Conservation (phyloP, 1,140 invertebrate species). For the Saccostrea glomerata region DNA sequence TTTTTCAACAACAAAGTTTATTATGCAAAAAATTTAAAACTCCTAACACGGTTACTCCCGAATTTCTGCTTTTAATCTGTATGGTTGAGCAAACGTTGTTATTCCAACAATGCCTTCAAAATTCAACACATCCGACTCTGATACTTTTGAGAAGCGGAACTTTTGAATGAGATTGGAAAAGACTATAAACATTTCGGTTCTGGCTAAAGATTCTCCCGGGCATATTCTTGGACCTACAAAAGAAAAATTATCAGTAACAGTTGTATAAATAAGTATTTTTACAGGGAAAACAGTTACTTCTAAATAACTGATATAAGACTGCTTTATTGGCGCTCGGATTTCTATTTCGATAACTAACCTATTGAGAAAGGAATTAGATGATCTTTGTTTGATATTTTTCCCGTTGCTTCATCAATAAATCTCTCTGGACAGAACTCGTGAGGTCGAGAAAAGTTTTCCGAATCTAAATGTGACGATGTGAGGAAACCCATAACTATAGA, state of each 20-base stretch:
- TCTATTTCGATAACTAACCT: conserved; percentile 10
- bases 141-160: conserved; percentile 36
- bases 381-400: conserved; percentile 61
- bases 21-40: too few species aligned
- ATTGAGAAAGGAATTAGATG: conserved; percentile 59
- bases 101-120: conserved; percentile 38
- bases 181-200: conserved; percentile 43
- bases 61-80: conserved; percentile 29
- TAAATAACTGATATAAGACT: too few species aligned
- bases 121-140: conserved; percentile 25
- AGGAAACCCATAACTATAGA: conserved; percentile 72
- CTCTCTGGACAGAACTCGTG: conserved; percentile 85
- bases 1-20: too few species aligned
- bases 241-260: background rate
- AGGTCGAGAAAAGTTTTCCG: conserved; percentile 83
- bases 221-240: conserved; percentile 44
- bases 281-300: background rate
- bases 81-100: conserved; percentile 30
- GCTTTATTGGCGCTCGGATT: too few species aligned
- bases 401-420: conserved; percentile 72
- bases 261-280: background rate
- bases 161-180: conserved; percentile 47
- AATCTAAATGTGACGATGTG: conserved; percentile 70
- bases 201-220: conserved; percentile 42
- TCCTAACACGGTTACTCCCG: background rate